Evolutionary conservation across 53 echinoderm and acorn worm species (phyloP).

Genomic region (Crossaster papposus): DNA sequence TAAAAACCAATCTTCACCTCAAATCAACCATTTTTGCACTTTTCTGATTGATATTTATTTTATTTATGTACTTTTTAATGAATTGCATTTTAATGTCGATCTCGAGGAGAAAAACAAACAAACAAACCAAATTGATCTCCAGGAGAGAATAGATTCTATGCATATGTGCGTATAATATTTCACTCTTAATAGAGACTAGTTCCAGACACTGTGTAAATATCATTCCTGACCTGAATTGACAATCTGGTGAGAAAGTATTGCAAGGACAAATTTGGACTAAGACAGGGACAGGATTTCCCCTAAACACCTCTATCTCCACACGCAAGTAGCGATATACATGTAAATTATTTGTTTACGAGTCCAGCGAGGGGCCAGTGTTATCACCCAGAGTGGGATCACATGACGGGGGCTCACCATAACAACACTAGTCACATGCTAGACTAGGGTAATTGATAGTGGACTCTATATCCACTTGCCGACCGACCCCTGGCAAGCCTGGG

Average conservation of each 20-base stretch:
- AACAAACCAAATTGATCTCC: background rate
- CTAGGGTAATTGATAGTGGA: background rate
- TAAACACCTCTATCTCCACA: background rate
- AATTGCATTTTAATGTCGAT: background rate
- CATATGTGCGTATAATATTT: no score
- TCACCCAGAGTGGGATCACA: background rate
- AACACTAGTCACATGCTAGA: background rate
- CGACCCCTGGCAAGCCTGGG: background rate
- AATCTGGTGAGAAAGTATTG: background rate
- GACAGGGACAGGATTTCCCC: background rate
- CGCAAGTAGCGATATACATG: background rate
- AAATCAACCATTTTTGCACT: background rate
- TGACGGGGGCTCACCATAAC: background rate
- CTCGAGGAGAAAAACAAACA: no score
- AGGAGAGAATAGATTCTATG: background rate
- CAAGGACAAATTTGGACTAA: background rate
- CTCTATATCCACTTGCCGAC: background rate
- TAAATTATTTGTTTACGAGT: background rate
- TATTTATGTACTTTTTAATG: background rate
- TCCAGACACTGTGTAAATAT: background rate
- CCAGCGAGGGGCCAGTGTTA: background rate
- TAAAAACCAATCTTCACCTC: background rate
- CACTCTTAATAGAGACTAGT: background rate
- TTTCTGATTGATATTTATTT: constrained; percentile 19
- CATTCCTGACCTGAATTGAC: background rate